Evolutionary conservation across 2,888 invertebrate species (phyloP).

Genomic region (Morpho helenor): DNA sequence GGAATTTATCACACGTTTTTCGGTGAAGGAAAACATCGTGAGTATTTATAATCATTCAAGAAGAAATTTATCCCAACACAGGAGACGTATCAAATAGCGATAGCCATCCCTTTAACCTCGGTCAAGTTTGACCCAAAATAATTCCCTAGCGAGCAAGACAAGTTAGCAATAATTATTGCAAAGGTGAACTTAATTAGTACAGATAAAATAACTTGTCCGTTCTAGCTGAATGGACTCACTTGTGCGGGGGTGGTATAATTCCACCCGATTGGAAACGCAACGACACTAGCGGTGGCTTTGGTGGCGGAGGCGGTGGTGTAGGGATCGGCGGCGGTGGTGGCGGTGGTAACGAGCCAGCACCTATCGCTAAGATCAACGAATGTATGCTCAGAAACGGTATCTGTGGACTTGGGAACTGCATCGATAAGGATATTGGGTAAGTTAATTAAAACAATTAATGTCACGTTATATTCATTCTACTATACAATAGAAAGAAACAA

Average conservation of each 20-base stretch:
- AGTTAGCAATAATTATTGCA: too few species aligned
- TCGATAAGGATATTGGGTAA: slow-evolving; percentile 84
- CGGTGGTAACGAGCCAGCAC: slow-evolving; percentile 35
- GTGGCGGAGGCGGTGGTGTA: slow-evolving; percentile 30
- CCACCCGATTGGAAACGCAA: slow-evolving; percentile 65
- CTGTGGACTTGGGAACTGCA: slow-evolving; percentile 86
- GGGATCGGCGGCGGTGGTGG: slow-evolving; percentile 28
- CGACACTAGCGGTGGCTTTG: slow-evolving; percentile 42
- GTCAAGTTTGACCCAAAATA: too few species aligned
- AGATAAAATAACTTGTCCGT: neutral
- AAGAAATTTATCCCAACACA: too few species aligned
- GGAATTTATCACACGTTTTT: too few species aligned
- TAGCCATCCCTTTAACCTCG: too few species aligned
- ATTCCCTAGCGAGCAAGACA: too few species aligned
- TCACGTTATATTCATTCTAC: too few species aligned
- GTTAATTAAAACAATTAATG: slow-evolving; percentile 8
- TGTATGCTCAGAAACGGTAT: slow-evolving; percentile 87
- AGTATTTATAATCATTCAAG: too few species aligned
- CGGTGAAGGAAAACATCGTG: too few species aligned
- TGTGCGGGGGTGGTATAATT: slow-evolving; percentile 71
- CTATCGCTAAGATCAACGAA: slow-evolving; percentile 82
- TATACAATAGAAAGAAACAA: too few species aligned
- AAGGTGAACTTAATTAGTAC: too few species aligned
- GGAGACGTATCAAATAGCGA: too few species aligned
- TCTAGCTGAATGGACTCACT: slow-evolving; percentile 80